phyloP scores from a whole-genome alignment of 35 echinoderm and acorn worm species.

The Patiria miniata region DNA sequence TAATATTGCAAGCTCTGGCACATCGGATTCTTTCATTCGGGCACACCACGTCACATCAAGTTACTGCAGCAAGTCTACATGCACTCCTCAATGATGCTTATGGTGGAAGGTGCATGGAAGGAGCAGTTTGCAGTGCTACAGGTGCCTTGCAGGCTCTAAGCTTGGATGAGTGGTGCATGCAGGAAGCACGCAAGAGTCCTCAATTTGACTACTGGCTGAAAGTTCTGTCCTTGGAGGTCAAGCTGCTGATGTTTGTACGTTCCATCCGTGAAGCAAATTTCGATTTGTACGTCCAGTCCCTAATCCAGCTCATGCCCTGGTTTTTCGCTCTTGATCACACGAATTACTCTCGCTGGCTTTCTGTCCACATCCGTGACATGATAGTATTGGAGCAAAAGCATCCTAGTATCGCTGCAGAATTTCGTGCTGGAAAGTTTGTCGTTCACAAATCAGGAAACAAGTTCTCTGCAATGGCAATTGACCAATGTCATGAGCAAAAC shows the following conservation, averaged over 20 bases:
- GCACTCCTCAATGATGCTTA: constrained; percentile 44
- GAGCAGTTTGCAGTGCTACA: background rate
- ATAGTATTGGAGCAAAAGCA: constrained; percentile 18
- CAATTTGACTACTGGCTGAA: constrained; percentile 64
- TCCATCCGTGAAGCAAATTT: constrained; percentile 45
- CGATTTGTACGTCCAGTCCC: constrained; percentile 27
- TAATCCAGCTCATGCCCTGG: constrained; percentile 49
- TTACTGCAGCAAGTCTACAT: constrained; percentile 35
- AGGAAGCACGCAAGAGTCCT: constrained; percentile 18
- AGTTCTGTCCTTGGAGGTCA: constrained; percentile 25
- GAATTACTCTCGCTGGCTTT: constrained; percentile 66
- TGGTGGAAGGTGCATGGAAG: background rate
- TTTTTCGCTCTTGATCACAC: constrained; percentile 73
- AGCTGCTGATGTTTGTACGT: constrained; percentile 36
- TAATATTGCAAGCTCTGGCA: constrained; percentile 50
- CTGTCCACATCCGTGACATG: constrained; percentile 61
- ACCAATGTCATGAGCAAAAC: constrained; percentile 74
- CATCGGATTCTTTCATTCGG: constrained; percentile 54
- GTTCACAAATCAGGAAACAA: constrained; percentile 34
- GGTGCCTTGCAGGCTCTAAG: background rate
- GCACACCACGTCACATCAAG: constrained; percentile 41
- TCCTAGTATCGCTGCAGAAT: constrained; percentile 30
- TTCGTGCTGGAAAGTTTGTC: constrained; percentile 34
- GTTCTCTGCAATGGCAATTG: constrained; percentile 68
- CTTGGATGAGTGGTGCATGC: background rate